Base-by-base conservation (phyloP, 2,888 invertebrate genomes). In the Tetropium fuscum region DNA sequence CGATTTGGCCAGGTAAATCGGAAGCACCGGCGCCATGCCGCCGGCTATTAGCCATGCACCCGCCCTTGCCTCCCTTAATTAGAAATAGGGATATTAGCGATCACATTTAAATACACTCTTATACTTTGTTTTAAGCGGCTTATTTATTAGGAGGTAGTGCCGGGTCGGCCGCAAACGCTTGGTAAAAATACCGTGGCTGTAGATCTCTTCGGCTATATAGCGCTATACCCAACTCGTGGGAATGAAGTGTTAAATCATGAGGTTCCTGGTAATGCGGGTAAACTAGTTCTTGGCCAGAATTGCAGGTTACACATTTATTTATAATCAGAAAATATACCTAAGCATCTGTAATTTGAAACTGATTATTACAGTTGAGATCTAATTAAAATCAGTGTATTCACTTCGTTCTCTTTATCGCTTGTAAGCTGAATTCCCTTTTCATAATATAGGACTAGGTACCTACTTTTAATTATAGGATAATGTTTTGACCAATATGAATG, bases 1-100 rank as follows among this genome's bases (percentile, higher is more conserved):
- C 76, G 75, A 77, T 75, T 77, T 72, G 72, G 72, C 71, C 68
- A 75, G 75, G 75, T 75, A 77, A 75, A 75, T 77, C 76, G 75
- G 77, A 76, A 77, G 75, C 76, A 70, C 62, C 64, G 77, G 76
- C 77, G 77, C 77, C 77, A 74, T 70, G 69, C 75, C 74, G 77
- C 68, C 77, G 77, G 75, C 75, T 64, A 69, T 74, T 72, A 66
- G 68, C 66, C 68, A 58, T 63, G 58, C 67, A 43, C 66, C 65
- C 72, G 69, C 71, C 74, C 69, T 70, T 66, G 66, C 72, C 73
- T 72, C 74, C 72, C 74, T 76, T 76, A 76, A 76, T 77, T 77
- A 76, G 69, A 71, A 75, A 72, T 58, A 54, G 71, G 63, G 66
- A 69, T 70, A 74, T 73, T 74, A 72, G 69, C 67, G 69, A 66